Conservation (phyloP, 1,140 invertebrate genomes). For the Colletes gigas region DNA sequence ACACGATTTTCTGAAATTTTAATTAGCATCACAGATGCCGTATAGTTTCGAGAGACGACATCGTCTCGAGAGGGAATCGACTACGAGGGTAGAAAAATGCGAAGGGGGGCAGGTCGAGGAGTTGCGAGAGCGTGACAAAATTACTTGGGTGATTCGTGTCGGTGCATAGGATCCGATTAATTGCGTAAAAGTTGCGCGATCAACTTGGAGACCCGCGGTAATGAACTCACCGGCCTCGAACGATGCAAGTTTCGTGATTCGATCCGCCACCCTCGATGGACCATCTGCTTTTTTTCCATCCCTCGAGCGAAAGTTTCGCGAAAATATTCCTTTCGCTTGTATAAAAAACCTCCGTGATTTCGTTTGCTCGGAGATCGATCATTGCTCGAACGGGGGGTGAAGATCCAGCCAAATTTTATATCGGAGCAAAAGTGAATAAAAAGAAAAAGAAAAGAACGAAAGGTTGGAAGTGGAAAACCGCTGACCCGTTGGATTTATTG, state of each 20-base stretch:
- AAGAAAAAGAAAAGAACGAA: neutral
- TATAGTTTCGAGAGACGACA: neutral
- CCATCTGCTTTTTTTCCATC: too few species aligned
- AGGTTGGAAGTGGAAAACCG: neutral
- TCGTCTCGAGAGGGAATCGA: conserved; percentile 22
- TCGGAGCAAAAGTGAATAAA: too few species aligned
- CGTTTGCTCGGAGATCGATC: too few species aligned
- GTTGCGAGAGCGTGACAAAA: conserved; percentile 30
- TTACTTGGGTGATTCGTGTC: conserved; percentile 31
- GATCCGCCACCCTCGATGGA: too few species aligned
- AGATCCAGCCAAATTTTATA: too few species aligned
- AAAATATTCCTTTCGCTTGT: neutral
- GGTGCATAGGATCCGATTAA: conserved; percentile 16
- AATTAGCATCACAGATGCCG: conserved; percentile 9
- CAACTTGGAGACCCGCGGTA: neutral
- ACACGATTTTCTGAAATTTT: conserved; percentile 36
- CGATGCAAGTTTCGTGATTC: too few species aligned
- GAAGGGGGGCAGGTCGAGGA: conserved; percentile 4
- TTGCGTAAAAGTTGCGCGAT: conserved; percentile 9
- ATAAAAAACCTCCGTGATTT: too few species aligned
- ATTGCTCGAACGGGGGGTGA: too few species aligned
- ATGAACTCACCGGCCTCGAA: too few species aligned
- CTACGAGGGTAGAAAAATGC: conserved; percentile 19
- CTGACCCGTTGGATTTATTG: neutral
- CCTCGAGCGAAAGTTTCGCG: too few species aligned